A percentile compares a stretch with the other conserved stretches of the same genome.
Conservation (phyloP, 2,888 invertebrate species). For the Yponomeuta evonymella region DNA sequence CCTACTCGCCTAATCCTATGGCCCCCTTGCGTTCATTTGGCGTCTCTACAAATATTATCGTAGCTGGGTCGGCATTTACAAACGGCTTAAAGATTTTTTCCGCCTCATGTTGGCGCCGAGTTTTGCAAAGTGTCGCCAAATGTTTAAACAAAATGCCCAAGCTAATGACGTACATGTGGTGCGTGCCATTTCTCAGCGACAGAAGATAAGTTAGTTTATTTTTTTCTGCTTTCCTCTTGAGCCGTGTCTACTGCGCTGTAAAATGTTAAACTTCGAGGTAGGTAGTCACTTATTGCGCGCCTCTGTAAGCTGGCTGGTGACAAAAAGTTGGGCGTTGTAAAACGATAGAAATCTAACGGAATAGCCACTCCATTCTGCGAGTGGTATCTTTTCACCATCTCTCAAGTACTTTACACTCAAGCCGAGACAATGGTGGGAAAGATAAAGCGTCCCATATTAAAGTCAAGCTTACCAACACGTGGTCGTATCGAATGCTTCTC, state of each 20-base stretch:
- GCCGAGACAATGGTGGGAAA: constrained; percentile 34
- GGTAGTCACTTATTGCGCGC: constrained; percentile 3
- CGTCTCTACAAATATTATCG: constrained; percentile 63
- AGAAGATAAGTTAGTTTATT: constrained; percentile 31
- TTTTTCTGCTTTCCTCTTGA: constrained; percentile 31
- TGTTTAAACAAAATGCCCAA: constrained; percentile 54
- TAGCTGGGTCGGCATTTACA: constrained; percentile 55
- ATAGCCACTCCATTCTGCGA: constrained; percentile 1
- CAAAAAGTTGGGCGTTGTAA: neutral
- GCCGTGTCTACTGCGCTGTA: constrained; percentile 1
- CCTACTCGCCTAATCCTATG: constrained; percentile 56
- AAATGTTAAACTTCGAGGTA: constrained; percentile 3
- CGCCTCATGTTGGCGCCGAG: constrained; percentile 51
- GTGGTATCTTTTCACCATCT: constrained; percentile 30
- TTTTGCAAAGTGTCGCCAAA: constrained; percentile 64
- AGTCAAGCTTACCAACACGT: constrained; percentile 40
- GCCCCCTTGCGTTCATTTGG: constrained; percentile 68
- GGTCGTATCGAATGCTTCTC: constrained; percentile 48
- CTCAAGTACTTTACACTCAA: constrained; percentile 32
- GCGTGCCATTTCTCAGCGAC: constrained; percentile 41
- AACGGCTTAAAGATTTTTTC: constrained; percentile 43
- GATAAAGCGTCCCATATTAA: constrained; percentile 30
- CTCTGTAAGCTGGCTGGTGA: neutral
- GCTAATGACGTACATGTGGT: constrained; percentile 72
- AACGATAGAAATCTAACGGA: constrained; percentile 3